Conservation (phyloP, 2,113 vertebrate species). For the Hippocampus guttulatus region DNA sequence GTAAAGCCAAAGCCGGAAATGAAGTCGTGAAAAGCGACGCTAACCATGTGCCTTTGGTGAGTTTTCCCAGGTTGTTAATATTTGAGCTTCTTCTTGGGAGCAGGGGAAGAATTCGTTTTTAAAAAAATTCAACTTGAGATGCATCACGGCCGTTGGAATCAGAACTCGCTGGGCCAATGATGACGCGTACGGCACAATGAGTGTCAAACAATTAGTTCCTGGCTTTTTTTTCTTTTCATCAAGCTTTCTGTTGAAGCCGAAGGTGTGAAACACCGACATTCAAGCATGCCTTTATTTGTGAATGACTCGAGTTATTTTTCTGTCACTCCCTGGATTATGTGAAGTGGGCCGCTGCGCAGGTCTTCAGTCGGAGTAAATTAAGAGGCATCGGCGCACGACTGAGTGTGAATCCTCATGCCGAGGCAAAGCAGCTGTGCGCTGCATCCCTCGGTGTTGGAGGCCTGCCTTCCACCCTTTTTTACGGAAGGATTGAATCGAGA, state of each 20-base stretch:
- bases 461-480: constrained; percentile 23
- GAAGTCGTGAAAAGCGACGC: constrained; percentile 21
- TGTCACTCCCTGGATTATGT: constrained; percentile 3
- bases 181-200: constrained; percentile 17
- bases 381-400: constrained; percentile 18
- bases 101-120: constrained; percentile 5
- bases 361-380: constrained; percentile 28
- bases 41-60: constrained; percentile 6
- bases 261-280: constrained; percentile 4
- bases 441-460: constrained; percentile 34
- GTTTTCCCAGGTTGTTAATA: constrained; percentile 26
- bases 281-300: constrained; percentile 20
- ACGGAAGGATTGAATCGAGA: constrained; percentile 39
- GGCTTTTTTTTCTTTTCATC: constrained; percentile 17
- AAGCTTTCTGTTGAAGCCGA: background rate
- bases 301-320: background rate
- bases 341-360: constrained; percentile 12
- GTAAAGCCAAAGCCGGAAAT: constrained; percentile 14
- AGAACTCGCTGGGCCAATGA: constrained; percentile 5
- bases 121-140: constrained; percentile 25
- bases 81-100: constrained; percentile 14
- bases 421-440: constrained; percentile 51
- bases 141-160: constrained; percentile 13
- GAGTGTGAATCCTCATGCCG: constrained; percentile 38
- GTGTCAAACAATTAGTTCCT: constrained; percentile 27